phyloP scores from a whole-genome alignment of 2,888 invertebrate species.

The Leptinotarsa juncta region DNA sequence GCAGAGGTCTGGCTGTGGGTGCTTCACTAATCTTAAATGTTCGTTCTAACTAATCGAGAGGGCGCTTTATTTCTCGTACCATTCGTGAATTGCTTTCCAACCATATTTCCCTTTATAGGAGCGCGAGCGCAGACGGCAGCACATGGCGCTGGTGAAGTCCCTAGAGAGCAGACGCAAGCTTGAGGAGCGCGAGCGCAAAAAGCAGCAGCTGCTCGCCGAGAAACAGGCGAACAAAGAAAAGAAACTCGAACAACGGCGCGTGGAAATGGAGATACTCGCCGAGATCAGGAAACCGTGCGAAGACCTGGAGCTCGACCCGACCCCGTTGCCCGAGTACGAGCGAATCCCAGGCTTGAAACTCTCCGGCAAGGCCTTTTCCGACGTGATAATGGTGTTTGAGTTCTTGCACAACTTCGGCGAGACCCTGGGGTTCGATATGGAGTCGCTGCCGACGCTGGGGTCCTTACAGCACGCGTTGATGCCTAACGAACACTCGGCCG shows the following conservation, averaged over 20 bases:
- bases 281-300: conserved; percentile 89
- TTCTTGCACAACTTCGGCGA: conserved; percentile 97
- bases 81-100: neutral
- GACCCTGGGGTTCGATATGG: conserved; percentile 92
- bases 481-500: conserved; percentile 76
- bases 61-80: neutral
- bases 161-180: conserved; percentile 87
- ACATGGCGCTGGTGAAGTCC: conserved; percentile 88
- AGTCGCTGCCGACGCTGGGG: conserved; percentile 86
- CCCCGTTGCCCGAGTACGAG: conserved; percentile 77
- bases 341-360: conserved; percentile 77
- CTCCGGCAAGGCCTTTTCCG: conserved; percentile 90
- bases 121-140: conserved; percentile 85
- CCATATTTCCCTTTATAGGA: conserved; percentile 23
- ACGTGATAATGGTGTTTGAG: conserved; percentile 95
- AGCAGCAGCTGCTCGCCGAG: conserved; percentile 84
- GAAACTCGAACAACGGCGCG: conserved; percentile 78
- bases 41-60: neutral
- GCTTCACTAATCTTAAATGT: conserved; percentile 19
- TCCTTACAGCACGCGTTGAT: conserved; percentile 88
- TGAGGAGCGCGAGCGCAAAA: conserved; percentile 85
- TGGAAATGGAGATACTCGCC: conserved; percentile 76
- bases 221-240: conserved; percentile 87
- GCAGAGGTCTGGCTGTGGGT: conserved; percentile 19
- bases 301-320: conserved; percentile 87